Evolutionary conservation across 2,888 invertebrate genomes (phyloP), one percentile per base, ranked within the genome.

Genomic region (Cinara cedri): DNA sequence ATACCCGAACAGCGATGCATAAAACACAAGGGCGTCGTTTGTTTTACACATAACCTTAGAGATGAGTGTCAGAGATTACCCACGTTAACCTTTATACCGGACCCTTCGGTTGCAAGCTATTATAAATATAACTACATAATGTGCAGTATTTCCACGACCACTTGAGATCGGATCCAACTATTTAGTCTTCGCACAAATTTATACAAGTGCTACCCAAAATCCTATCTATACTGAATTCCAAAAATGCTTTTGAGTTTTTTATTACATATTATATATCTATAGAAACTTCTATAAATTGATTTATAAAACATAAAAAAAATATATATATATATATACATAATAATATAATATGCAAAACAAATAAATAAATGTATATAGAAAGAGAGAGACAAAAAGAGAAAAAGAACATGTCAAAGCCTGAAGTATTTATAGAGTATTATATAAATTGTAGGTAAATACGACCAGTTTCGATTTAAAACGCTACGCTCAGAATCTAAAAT

Each of bases 61-160:
- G 51, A 63, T 63, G 65, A 65, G 55, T 65, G 26, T 24, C n/a
- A 10, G 24, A 75, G 63, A 75, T 75, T 75, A 55, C 65, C 74
- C 63, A 74, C 62, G 74, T 74, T 74, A 65, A 63, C 75, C 65
- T 75, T 55, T 75, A 24, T 24, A 65, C 44, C 21, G 44, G 75
- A 66, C 42, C 63, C 55, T 55, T 66, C 55, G 24, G 54, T 75
- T 75, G 44, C 75, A 65, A 75, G 21, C 54, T 44, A 66, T 75
- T 75, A 66, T 75, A 75, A 75, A 75, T 55, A 75, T 65, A 55
- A 75, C 75, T 14, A 54, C n/a, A 26, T 44, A 75, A 75, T 19
- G 55, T n/a, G 16, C 16, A 51, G 62, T 21, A 51, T 49, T 51
- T 51, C 8, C 26, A 8, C 49, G 34, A 63, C 34, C 51, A 63